Percentiles rank a stretch among this genome's conserved stretches.
phyloP scores from a whole-genome alignment of 2,797 vertebrate genomes.

The Arctocebus calabarensis region DNA sequence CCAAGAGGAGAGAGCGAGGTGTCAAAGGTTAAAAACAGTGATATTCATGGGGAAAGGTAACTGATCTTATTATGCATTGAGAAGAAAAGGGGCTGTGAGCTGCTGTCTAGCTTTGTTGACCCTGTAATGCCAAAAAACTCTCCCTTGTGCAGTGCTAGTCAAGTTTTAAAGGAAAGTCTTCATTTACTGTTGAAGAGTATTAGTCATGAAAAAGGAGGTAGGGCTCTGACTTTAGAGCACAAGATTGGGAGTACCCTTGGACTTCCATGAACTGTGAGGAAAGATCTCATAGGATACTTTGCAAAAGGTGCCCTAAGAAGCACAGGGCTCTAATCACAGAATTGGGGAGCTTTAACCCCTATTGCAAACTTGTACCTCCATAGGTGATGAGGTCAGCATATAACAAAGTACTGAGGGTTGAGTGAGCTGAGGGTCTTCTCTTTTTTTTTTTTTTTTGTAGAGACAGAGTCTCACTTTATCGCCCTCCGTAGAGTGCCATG shows the following conservation, averaged over 20 bases:
- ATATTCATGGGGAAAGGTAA: conserved; percentile 48
- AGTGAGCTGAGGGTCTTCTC: conserved; percentile 26
- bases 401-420: background rate
- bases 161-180: conserved; percentile 41
- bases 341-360: background rate
- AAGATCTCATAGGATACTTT: background rate
- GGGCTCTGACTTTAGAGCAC: conserved; percentile 33
- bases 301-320: conserved; percentile 44
- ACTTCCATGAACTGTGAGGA: conserved; percentile 2
- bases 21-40: background rate
- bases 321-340: background rate
- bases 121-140: conserved; percentile 29
- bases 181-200: conserved; percentile 49
- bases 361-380: background rate
- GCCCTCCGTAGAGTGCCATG: too few species aligned
- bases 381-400: background rate
- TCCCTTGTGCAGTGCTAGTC: conserved; percentile 36
- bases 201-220: conserved; percentile 17
- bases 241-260: conserved; percentile 31
- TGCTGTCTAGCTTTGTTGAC: conserved; percentile 52
- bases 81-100: background rate
- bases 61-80: background rate
- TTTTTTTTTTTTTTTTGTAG: too few species aligned
- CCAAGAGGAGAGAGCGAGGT: conserved; percentile 52
- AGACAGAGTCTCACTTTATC: too few species aligned